phyloP scores from a whole-genome alignment of 2,113 vertebrate species.

The Chamaea fasciata region DNA sequence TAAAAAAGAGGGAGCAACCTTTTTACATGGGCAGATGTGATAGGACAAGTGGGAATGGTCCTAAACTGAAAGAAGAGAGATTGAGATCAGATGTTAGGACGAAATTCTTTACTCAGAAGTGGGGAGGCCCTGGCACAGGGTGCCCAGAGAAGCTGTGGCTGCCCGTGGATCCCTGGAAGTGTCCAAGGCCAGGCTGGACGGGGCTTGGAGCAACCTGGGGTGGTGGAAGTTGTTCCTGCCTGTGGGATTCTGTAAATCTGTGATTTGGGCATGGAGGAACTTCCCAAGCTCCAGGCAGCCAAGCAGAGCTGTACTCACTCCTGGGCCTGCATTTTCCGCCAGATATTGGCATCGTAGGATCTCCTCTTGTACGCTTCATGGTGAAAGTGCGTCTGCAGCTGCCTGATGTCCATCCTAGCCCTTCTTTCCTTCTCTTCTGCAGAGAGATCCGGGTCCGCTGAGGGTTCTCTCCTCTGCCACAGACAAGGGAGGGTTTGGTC shows the following conservation, averaged over 20 bases:
- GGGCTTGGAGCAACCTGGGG: not conserved
- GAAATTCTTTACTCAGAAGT: not conserved
- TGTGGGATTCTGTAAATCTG: not conserved
- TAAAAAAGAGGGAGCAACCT: not conserved
- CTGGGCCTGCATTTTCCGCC: slow-evolving; percentile 23
- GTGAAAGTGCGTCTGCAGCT: slow-evolving; percentile 51
- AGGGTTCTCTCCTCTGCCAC: not conserved
- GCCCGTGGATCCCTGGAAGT: not conserved
- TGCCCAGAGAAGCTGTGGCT: not conserved
- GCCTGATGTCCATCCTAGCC: slow-evolving; percentile 26
- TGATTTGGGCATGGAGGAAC: not conserved
- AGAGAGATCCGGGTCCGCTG: fast-evolving
- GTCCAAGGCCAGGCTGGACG: not conserved
- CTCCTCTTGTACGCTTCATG: slow-evolving; percentile 36
- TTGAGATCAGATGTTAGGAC: not conserved
- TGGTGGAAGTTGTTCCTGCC: not conserved
- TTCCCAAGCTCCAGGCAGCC: not conserved
- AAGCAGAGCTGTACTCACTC: slow-evolving; percentile 41
- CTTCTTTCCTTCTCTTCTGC: not conserved
- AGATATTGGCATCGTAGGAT: not conserved
- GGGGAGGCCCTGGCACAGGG: not conserved
- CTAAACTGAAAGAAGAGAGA: not conserved
- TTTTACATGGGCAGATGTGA: not conserved
- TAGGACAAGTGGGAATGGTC: not conserved
- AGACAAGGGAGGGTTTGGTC: not conserved